Conservation (phyloP, 2,797 vertebrate genomes). For the Morus bassanus region DNA sequence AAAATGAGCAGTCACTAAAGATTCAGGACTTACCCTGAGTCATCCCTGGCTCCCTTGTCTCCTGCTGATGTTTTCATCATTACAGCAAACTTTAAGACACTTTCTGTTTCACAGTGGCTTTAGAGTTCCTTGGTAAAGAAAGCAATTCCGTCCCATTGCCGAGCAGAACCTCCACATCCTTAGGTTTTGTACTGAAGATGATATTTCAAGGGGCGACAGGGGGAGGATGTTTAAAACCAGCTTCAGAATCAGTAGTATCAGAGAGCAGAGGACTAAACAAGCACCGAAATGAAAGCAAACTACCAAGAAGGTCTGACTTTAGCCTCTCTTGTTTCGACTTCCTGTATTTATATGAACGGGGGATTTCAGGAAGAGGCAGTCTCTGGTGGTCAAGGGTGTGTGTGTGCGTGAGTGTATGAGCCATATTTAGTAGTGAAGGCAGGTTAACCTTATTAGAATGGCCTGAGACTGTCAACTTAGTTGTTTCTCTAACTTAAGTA, state of each 20-base stretch:
- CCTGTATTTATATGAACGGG: constrained; percentile 77
- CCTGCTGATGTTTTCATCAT: constrained; percentile 71
- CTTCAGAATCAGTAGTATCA: neutral
- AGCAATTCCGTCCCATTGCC: constrained; percentile 46
- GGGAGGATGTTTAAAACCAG: constrained; percentile 33
- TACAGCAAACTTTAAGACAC: constrained; percentile 28
- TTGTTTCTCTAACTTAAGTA: neutral
- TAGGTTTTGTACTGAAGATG: neutral
- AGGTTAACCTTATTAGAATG: constrained; percentile 9
- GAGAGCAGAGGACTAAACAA: constrained; percentile 21
- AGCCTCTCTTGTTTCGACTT: constrained; percentile 73
- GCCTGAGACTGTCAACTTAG: neutral
- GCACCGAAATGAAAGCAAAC: constrained; percentile 45
- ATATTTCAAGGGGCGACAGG: constrained; percentile 2
- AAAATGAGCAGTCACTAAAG: constrained; percentile 19
- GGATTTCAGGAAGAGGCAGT: constrained; percentile 86
- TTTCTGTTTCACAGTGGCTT: constrained; percentile 57
- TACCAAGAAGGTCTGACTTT: constrained; percentile 56
- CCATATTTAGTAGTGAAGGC: constrained; percentile 57
- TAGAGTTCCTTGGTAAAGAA: constrained; percentile 33
- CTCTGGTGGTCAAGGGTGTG: constrained; percentile 80
- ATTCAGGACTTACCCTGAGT: constrained; percentile 73
- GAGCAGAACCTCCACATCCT: constrained; percentile 49
- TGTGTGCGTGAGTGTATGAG: neutral
- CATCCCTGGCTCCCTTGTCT: constrained; percentile 50